Evolutionary conservation across 2,888 invertebrate species (phyloP).

Genomic region (Caradrina clavipalpis): DNA sequence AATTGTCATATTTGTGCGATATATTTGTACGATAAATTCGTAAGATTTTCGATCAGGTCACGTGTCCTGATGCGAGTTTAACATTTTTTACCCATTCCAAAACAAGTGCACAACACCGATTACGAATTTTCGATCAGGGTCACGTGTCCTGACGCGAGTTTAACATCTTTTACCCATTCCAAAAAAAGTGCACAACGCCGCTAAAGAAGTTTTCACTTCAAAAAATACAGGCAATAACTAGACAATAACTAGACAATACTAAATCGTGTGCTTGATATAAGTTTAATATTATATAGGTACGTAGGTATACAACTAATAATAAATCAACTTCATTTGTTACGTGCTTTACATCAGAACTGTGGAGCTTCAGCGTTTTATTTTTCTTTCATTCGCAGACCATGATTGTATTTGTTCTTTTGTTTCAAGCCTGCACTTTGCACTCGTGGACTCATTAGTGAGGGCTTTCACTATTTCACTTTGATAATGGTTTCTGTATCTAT

Average conservation of each 20-base stretch:
- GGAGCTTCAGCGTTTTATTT: background rate
- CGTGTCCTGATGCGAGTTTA: no score
- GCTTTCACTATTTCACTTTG: background rate
- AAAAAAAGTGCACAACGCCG: no score
- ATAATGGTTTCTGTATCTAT: constrained; percentile 9
- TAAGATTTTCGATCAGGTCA: no score
- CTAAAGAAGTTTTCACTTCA: no score
- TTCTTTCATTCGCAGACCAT: constrained; percentile 1
- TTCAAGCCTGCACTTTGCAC: constrained; percentile 15
- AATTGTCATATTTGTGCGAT: no score
- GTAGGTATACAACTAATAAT: background rate
- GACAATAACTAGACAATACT: constrained; percentile 5
- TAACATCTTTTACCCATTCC: no score
- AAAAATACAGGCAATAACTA: background rate
- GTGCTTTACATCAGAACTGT: constrained; percentile 9
- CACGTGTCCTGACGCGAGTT: no score
- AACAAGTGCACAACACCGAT: no score
- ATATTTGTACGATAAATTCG: no score
- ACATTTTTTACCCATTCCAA: no score
- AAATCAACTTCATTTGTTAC: constrained; percentile 26
- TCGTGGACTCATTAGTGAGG: constrained; percentile 21
- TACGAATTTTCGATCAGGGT: no score
- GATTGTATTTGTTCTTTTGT: constrained; percentile 36
- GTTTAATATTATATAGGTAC: background rate
- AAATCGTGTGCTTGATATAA: constrained; percentile 9